Base-by-base conservation (phyloP, 2,888 invertebrate species). In the Anaspis maculata region DNA sequence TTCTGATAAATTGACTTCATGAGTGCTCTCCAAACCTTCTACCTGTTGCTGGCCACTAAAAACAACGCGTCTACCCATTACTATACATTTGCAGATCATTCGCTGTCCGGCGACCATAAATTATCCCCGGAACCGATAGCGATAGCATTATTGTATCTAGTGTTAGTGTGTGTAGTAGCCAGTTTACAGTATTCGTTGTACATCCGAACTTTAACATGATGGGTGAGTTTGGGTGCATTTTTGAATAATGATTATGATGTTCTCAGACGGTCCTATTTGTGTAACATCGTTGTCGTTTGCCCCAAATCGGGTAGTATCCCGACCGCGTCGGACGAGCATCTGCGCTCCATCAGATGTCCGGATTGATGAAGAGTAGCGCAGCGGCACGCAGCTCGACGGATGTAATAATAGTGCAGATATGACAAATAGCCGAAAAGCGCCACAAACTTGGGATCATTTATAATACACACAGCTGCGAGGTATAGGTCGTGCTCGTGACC, bases 401-500 rank as follows among this genome's bases (percentile, higher is more conserved):
- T 59, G 60, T 62, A 63, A 62, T 65, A 64, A 61, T 61, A 61
- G 59, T 61, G 62, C 56, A 61, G 60, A 63, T 64, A 62, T 66
- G 65, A 67, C 64, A 66, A 66, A 67, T 65, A 61, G 65, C 57
- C 53, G 57, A 60, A 58, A 61, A 62, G 62, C 62, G 62, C 63
- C 62, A 56, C 64, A 62, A 64, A 64, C 59, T 63, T 62, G 54
- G 57, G 59, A 64, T 63, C 67, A 65, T 67, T 67, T 66, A 66
- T 67, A 65, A 66, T 58, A 64, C 56, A 63, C 66, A 63, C 64
- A 64, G 65, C 61, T 65, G 64, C 49, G 48, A 52, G 51, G 48
- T 53, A 49, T 50, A 55, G 55, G 57, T 57, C 56, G 53, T 49
- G 49, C 47, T 52, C 49, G 57, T 59, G 59, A 58, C 58, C 56